These are phyloP conservation scores for Glyphotaelius pellucidus DNA, from an alignment of 2,888 invertebrate genomes.

Conservation along the genomic window DNA sequence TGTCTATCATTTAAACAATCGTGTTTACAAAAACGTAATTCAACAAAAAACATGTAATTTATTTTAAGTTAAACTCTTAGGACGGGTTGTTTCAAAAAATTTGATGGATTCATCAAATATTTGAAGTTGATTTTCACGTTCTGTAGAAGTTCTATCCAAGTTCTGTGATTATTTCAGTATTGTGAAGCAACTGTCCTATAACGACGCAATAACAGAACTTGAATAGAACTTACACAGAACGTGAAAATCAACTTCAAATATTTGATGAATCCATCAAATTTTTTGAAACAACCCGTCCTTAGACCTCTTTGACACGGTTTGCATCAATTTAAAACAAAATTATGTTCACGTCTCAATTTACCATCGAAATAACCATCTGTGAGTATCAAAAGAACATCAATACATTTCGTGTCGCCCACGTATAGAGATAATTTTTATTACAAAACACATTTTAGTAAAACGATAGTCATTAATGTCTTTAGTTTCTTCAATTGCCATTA, in stretches of 20 bases:
- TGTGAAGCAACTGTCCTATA: too few relatives aligned
- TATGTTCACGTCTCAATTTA: constrained; percentile 12
- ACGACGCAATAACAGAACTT: too few relatives aligned
- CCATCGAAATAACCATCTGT: not conserved
- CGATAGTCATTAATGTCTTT: constrained; percentile 25
- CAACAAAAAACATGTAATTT: not conserved
- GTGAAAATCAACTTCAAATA: too few relatives aligned
- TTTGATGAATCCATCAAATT: too few relatives aligned
- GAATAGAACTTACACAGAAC: too few relatives aligned
- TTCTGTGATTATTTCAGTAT: too few relatives aligned
- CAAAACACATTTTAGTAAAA: not conserved
- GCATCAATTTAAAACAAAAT: not conserved
- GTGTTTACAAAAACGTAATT: not conserved
- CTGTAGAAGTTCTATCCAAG: too few relatives aligned
- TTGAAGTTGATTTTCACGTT: too few relatives aligned
- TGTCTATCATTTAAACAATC: not conserved
- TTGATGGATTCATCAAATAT: too few relatives aligned
- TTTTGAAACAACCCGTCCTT: too few relatives aligned
- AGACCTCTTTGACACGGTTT: not conserved
- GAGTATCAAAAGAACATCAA: not conserved
- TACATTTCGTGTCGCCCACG: constrained; percentile 4
- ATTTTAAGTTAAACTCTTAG: not conserved
- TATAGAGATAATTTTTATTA: constrained; percentile 8
- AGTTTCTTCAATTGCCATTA: constrained; percentile 31
- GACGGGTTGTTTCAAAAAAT: too few relatives aligned